Evolutionary conservation across 2,113 vertebrate genomes (phyloP).

Genomic region (Glaucidium brasilianum): DNA sequence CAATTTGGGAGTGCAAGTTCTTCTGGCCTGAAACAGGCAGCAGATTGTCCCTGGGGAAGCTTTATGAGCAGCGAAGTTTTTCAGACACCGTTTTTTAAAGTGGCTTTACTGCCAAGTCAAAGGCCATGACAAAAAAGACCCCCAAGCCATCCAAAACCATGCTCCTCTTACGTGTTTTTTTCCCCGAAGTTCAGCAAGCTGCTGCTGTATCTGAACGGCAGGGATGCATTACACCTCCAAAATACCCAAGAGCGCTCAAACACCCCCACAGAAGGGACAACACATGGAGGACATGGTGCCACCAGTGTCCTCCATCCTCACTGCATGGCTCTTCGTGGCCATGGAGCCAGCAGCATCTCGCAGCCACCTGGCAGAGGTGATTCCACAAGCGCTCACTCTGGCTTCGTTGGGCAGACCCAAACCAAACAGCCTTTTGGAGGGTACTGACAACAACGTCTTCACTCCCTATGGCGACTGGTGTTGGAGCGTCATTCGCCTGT

Average conservation of each 20-base stretch:
- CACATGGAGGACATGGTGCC: accelerated
- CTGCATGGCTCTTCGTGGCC: background rate
- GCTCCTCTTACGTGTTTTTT: background rate
- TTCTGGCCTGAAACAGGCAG: background rate
- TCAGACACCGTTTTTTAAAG: background rate
- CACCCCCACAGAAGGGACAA: accelerated
- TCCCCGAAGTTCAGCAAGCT: background rate
- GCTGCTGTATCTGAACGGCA: background rate
- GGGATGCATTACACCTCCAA: background rate
- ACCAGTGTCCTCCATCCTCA: background rate
- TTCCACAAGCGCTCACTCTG: accelerated
- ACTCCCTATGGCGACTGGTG: accelerated
- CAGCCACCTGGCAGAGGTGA: background rate
- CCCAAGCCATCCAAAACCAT: background rate
- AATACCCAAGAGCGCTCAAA: background rate
- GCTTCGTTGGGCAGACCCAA: background rate
- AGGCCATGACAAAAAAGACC: background rate
- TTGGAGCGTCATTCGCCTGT: background rate
- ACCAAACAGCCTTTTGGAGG: slow-evolving; percentile 4
- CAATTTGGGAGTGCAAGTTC: accelerated
- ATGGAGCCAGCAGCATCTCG: accelerated
- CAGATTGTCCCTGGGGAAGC: background rate
- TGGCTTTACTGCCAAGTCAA: background rate
- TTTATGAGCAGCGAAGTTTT: background rate
- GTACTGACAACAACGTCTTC: slow-evolving; percentile 34